A percentile compares a stretch with the other conserved stretches of the same genome.
phyloP scores from a whole-genome alignment of 2,113 vertebrate genomes.

The Gobiocypris rarus region DNA sequence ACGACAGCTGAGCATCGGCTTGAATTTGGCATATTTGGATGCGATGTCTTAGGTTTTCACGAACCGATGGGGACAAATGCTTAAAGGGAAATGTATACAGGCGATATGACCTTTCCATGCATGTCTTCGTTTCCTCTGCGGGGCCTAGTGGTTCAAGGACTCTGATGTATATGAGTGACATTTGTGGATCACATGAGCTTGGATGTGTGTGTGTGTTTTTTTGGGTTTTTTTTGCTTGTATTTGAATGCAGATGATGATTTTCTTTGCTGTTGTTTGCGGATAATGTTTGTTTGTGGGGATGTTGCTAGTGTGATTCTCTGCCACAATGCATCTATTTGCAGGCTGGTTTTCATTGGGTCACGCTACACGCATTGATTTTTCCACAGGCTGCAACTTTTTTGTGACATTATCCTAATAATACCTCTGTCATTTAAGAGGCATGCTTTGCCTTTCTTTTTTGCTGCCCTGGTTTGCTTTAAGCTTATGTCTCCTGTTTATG shows the following conservation, averaged over 20 bases:
- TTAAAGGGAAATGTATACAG: slow-evolving; percentile 42
- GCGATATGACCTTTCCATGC: slow-evolving; percentile 71
- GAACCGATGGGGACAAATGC: background rate
- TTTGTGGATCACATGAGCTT: slow-evolving; percentile 57
- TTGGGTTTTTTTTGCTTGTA: background rate
- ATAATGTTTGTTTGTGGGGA: slow-evolving; percentile 14
- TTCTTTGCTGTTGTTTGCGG: background rate
- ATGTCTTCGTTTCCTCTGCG: slow-evolving; percentile 61
- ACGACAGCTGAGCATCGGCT: background rate
- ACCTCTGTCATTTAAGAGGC: background rate
- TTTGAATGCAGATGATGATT: background rate
- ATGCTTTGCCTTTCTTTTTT: background rate
- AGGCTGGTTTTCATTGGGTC: slow-evolving; percentile 19
- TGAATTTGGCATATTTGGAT: background rate
- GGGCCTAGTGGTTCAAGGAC: slow-evolving; percentile 78
- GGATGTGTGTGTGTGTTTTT: slow-evolving; percentile 44
- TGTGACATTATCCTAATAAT: slow-evolving; percentile 26
- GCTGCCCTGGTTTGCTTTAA: background rate
- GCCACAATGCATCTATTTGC: background rate
- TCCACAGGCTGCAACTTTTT: slow-evolving; percentile 40
- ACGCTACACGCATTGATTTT: slow-evolving; percentile 43
- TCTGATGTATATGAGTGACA: slow-evolving; percentile 71
- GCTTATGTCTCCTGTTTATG: background rate
- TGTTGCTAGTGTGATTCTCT: slow-evolving; percentile 1
- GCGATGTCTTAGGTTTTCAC: slow-evolving; percentile 1